phyloP scores from a whole-genome alignment of 2,113 vertebrate species.

The Pangasianodon gigas region DNA sequence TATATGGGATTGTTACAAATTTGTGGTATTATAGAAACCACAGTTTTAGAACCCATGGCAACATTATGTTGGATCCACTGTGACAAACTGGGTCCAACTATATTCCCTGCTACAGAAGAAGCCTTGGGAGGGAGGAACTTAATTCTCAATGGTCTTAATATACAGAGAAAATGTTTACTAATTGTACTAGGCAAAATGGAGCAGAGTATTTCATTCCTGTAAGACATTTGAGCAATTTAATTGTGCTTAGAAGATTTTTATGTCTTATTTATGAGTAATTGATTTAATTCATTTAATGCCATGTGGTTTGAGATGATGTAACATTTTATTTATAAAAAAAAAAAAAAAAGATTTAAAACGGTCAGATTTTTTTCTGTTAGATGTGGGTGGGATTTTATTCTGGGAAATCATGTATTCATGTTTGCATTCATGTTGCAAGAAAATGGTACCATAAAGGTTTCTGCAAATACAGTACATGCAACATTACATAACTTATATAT shows the following conservation, averaged over 20 bases:
- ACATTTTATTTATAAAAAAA: conserved; percentile 26
- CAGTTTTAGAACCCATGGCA: conserved; percentile 15
- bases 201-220: conserved; percentile 40
- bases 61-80: conserved; percentile 18
- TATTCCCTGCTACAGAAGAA: conserved; percentile 14
- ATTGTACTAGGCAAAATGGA: conserved; percentile 45
- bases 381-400: conserved; percentile 25
- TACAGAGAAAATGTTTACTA: conserved; percentile 44
- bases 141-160: conserved; percentile 37
- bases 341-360: conserved; percentile 32
- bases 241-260: conserved; percentile 40
- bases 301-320: conserved; percentile 43
- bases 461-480: conserved; percentile 70
- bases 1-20: conserved; percentile 33
- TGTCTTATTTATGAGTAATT: conserved; percentile 55
- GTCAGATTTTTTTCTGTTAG: conserved; percentile 32
- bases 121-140: neutral
- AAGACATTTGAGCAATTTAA: conserved; percentile 40
- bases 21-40: neutral
- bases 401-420: conserved; percentile 33
- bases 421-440: conserved; percentile 36
- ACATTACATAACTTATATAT: conserved; percentile 73
- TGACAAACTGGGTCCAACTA: neutral
- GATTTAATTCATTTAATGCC: conserved; percentile 34
- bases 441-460: conserved; percentile 69